These are phyloP conservation scores for Stylophora pistillata DNA, from an alignment of 64 coral and sea anemone species.

Conservation along the genomic window DNA sequence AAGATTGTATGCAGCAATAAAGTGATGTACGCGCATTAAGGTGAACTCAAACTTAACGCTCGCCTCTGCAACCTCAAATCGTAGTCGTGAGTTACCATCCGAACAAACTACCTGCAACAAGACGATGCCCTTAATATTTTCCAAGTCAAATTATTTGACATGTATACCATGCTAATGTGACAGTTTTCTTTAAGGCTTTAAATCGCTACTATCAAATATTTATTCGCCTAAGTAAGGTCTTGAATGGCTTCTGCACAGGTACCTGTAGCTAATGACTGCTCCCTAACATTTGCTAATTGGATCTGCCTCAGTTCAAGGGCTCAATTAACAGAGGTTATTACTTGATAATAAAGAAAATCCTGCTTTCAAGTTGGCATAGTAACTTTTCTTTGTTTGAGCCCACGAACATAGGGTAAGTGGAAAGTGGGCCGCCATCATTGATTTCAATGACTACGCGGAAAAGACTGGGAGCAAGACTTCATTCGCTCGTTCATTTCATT, in stretches of 20 bases:
- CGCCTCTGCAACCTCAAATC: not conserved
- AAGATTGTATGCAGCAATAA: not conserved
- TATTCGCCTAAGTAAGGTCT: not conserved
- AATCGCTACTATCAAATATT: not conserved
- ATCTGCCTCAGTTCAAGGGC: too few species aligned
- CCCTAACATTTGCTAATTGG: not conserved
- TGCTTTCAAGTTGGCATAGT: too few species aligned
- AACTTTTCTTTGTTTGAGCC: too few species aligned
- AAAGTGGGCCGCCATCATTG: too few species aligned
- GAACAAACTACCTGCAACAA: not conserved
- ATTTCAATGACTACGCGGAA: too few species aligned
- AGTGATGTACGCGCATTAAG: not conserved
- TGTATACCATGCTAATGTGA: too few species aligned
- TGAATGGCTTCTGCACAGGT: not conserved
- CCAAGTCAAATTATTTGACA: not conserved
- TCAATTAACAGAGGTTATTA: not conserved
- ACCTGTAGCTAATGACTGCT: not conserved
- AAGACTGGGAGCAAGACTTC: too few species aligned
- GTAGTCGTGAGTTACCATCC: not conserved
- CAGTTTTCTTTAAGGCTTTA: not conserved
- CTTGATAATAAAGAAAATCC: not conserved
- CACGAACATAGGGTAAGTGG: too few species aligned
- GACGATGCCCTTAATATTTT: not conserved
- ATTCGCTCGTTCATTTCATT: too few species aligned
- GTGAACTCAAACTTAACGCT: not conserved